Base-by-base conservation (phyloP, 2,888 invertebrate species). In the Sicus ferrugineus region DNA sequence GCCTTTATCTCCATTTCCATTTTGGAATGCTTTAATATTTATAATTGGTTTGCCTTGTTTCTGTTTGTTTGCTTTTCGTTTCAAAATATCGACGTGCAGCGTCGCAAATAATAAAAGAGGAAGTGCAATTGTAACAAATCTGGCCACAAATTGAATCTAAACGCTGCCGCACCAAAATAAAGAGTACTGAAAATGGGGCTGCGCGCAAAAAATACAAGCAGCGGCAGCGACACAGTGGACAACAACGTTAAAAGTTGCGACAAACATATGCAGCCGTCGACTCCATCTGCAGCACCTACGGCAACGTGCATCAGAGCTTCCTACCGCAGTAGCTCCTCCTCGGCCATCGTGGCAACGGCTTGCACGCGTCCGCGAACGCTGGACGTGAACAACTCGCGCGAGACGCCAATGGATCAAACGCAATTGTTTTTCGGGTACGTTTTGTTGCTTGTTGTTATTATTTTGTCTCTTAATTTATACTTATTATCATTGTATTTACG, bases 371-470 rank as follows among this genome's bases (percentile, higher is more conserved):
- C 84, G 54, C 84, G 84, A 75, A 84, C 84, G 16, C 77, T 84
- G 63, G 83, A 84, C 76, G 85, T 84, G 61, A 80, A 81, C 71
- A 78, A 83, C 77, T 75, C 77, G 70, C 81, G 78, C 69, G 82
- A 84, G 77, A 81, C 82, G 75, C 83, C 83, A 73, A 77, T 79
- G 69, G 80, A 81, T 75, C 82, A 83, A 77, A 81, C 84, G 71
- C 81, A 81, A 80, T 73, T 80, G 72, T 84, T 83, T 78, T 80
- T 84, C 77, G 80, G 84, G 84, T 84, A 84, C 77, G 84, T 83
- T 78, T 76, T 75, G 21, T 64, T 54, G 52, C 42, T 52, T 62
- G 73, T 72, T 70, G 66, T 70, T 73, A 75, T 74, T 30, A 67
- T 71, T 73, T 67, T 7, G 19, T 52, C 52, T 67, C 52, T 67